Evolutionary conservation across 2,113 vertebrate species (phyloP).

Genomic region (Fulica atra): DNA sequence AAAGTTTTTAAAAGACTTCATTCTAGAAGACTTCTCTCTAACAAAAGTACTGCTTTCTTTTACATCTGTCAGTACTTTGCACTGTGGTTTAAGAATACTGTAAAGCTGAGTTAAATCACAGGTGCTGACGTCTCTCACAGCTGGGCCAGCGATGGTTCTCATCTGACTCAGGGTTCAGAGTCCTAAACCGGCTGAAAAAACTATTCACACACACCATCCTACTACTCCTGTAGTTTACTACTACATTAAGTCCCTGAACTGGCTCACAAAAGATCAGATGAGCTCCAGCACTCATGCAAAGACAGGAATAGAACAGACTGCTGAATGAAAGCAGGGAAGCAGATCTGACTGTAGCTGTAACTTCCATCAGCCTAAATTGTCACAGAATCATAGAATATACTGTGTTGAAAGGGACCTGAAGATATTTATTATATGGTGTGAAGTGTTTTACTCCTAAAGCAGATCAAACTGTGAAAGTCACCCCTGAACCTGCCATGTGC

Average conservation of each 20-base stretch:
- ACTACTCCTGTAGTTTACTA: not conserved
- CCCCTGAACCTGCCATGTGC: not conserved
- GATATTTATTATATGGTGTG: not conserved
- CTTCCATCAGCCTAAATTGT: not conserved
- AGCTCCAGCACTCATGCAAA: not conserved
- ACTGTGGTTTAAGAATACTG: not conserved
- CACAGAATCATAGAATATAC: no score
- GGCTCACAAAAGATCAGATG: not conserved
- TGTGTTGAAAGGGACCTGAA: not conserved
- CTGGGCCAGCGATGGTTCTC: not conserved
- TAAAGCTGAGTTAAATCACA: not conserved
- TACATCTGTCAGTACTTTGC: not conserved
- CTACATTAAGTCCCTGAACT: not conserved
- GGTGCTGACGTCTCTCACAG: not conserved
- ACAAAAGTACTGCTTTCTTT: not conserved
- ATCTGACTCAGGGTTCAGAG: not conserved
- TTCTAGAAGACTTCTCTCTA: not conserved
- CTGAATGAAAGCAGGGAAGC: not conserved
- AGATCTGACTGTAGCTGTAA: not conserved
- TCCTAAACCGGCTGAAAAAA: not conserved
- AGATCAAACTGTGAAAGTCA: not conserved
- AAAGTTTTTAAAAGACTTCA: not conserved
- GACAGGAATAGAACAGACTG: not conserved
- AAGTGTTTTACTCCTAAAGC: not conserved
- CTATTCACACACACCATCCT: not conserved